phyloP scores from a whole-genome alignment of 1,140 invertebrate genomes.

The Drosophila arizonae region DNA sequence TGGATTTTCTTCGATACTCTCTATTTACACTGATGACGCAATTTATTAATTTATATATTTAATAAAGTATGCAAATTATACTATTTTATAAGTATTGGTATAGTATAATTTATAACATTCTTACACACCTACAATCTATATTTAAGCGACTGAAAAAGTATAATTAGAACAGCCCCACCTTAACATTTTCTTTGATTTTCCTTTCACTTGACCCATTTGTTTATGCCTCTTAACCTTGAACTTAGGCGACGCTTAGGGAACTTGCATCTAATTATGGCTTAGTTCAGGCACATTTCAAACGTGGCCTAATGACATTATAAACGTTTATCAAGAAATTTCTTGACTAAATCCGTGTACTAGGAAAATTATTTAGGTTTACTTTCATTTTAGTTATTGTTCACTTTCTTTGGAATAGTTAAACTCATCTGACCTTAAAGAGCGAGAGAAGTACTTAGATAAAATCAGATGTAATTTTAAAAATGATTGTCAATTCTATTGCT shows the following conservation, averaged over 20 bases:
- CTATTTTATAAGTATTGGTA: too few relatives aligned
- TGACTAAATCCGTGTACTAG: slow-evolving; percentile 2
- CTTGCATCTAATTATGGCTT: slow-evolving; percentile 29
- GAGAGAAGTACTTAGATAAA: background rate
- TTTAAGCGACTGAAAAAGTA: background rate
- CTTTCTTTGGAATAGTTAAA: slow-evolving; percentile 31
- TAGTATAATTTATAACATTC: background rate
- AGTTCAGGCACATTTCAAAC: slow-evolving; percentile 35
- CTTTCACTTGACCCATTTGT: background rate
- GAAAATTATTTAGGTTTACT: slow-evolving; percentile 31
- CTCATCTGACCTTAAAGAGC: slow-evolving; percentile 29
- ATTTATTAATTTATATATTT: too few relatives aligned
- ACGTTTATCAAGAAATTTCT: slow-evolving; percentile 9
- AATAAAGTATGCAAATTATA: too few relatives aligned
- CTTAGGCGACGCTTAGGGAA: slow-evolving; percentile 6
- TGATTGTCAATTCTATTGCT: slow-evolving; percentile 24
- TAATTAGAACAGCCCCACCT: background rate
- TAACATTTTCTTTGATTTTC: background rate
- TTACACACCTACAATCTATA: background rate
- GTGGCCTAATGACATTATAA: slow-evolving; percentile 42
- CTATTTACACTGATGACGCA: too few relatives aligned
- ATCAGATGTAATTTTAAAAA: slow-evolving; percentile 17
- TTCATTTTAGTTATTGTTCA: background rate
- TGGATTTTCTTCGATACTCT: too few relatives aligned
- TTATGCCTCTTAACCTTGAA: slow-evolving; percentile 48